These are phyloP conservation scores for Apodemia duryi DNA, from an alignment of 2,888 invertebrate species.

Conservation along the genomic window DNA sequence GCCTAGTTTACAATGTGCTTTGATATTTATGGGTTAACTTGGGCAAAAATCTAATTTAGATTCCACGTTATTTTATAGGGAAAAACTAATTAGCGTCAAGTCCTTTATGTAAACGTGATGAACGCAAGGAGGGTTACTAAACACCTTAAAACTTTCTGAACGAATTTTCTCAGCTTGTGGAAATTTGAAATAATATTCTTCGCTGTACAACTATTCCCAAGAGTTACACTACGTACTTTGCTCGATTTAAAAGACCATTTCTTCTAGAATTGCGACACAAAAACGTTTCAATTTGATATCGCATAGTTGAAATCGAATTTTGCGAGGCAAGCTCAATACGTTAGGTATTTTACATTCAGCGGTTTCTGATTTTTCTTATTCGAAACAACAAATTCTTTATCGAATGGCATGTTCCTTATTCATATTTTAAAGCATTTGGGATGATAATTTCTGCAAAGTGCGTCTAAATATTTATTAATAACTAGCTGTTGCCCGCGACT, in stretches of 20 bases:
- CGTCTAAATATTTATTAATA: too few species aligned
- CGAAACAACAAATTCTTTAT: too few species aligned
- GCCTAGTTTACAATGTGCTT: not conserved
- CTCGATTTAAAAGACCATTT: not conserved
- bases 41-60: slow-evolving; percentile 10
- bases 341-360: not conserved
- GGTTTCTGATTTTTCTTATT: not conserved
- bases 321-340: not conserved
- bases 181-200: not conserved
- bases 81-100: slow-evolving; percentile 3
- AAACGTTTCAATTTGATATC: not conserved
- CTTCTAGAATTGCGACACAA: not conserved
- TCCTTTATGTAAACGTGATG: slow-evolving; percentile 1
- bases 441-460: too few species aligned
- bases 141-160: slow-evolving; percentile 2
- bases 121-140: not conserved
- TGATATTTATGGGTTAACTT: slow-evolving; percentile 1
- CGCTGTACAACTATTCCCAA: not conserved
- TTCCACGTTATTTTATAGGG: slow-evolving; percentile 9
- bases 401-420: too few species aligned
- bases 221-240: not conserved
- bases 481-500: too few species aligned
- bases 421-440: too few species aligned
- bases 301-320: not conserved
- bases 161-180: not conserved